Evolutionary conservation across 1,140 invertebrate genomes (phyloP), one percentile per base, ranked within the genome.

Genomic region (Euura saliciscinereae): DNA sequence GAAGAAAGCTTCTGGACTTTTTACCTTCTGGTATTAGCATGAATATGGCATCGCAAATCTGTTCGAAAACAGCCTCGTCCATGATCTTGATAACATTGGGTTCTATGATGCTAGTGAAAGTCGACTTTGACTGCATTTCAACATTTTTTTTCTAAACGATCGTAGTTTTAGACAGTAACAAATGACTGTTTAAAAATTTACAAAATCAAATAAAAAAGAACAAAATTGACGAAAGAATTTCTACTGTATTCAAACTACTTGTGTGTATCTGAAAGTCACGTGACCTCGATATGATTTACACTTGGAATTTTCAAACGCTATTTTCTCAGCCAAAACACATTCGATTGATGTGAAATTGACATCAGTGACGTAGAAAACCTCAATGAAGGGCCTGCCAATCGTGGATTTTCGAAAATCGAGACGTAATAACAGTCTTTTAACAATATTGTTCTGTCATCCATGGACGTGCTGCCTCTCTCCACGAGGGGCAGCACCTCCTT

Each of bases 11-110:
- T 43, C 11, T 2, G 10, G 59, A 46, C 6, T 65, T 28, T 42
- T 6, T 59, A 71, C 69, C 69, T 51, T 71, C 69, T 64, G 69
- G 69, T 28, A 71, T 71, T 10, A 71, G 28, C 43, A 51, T 71
- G 28, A 71, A 71, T 71, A 71, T 71, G 6, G 69, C 69, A 51
- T 71, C 69, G 44, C 69, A 71, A 6, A 71, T 71, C 64, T 71
- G 69, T 71, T 71, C 69, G 13, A 71, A 45, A 28, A 51, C 51
- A 46, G 13, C 51, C n/a, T 51, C 45, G 44, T 71, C 69, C 44
- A 71, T 67, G 8, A 13, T 42, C 43, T 67, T 67, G 8, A 28
- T 6, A 7, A 4, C 8, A 44, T 8, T 8, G 42, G 43, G 66
- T 28, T 67, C 66, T 10, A 11, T 28, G 66, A 10, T 67, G 3